Evolutionary conservation across 2,888 invertebrate species (phyloP).

Genomic region (Empis stercorea): DNA sequence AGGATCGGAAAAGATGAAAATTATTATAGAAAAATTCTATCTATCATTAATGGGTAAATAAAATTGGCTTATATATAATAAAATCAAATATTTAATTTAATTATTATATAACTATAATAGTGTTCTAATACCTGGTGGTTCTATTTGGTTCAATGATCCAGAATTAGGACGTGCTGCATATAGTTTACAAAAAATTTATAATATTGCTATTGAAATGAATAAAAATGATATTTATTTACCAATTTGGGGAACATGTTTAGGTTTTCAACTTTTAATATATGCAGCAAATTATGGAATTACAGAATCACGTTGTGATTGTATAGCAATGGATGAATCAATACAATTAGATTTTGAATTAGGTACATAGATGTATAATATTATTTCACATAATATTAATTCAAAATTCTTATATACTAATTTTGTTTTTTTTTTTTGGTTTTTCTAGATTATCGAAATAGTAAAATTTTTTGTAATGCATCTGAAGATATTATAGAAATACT

Average conservation of each 20-base stretch:
- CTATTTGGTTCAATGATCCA: conserved; percentile 53
- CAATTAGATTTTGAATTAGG: conserved; percentile 54
- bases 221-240: conserved; percentile 62
- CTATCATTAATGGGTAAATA: conserved; percentile 55
- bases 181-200: conserved; percentile 56
- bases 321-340: conserved; percentile 44
- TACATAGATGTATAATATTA: conserved; percentile 26
- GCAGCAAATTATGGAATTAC: conserved; percentile 36
- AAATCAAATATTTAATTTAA: no score
- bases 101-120: conserved; percentile 32
- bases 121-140: conserved; percentile 72
- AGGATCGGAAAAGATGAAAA: conserved; percentile 46
- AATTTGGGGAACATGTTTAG: conserved; percentile 78
- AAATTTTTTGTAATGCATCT: conserved; percentile 48
- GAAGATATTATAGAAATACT: conserved; percentile 43
- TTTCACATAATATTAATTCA: no score
- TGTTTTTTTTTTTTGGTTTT: background rate
- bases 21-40: conserved; percentile 49
- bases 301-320: conserved; percentile 50
- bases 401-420: no score
- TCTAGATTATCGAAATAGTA: conserved; percentile 44
- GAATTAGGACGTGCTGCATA: conserved; percentile 59
- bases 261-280: conserved; percentile 66
- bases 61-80: no score
- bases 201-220: conserved; percentile 55